Evolutionary conservation across 2,888 invertebrate species (phyloP).

Genomic region (Norana najaformis): DNA sequence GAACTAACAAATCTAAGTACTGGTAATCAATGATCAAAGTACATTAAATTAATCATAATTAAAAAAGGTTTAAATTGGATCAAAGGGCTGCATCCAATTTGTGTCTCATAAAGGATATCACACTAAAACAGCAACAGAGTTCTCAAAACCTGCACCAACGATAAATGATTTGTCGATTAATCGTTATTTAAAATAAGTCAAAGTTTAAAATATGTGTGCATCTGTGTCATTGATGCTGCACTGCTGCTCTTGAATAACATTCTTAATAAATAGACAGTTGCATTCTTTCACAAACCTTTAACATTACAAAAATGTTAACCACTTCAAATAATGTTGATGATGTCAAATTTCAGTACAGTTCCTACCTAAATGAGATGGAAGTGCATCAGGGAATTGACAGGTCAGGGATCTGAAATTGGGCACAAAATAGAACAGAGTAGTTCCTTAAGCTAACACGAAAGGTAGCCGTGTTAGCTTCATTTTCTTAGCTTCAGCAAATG

Average conservation of each 20-base stretch:
- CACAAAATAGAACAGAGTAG: neutral
- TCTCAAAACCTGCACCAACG: neutral
- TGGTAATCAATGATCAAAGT: neutral
- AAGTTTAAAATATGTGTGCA: neutral
- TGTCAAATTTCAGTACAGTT: neutral
- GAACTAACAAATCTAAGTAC: neutral
- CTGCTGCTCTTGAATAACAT: too few relatives aligned
- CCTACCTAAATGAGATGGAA: neutral
- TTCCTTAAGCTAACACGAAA: neutral
- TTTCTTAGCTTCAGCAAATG: neutral
- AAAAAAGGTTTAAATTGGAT: neutral
- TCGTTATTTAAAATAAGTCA: neutral
- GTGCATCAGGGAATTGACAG: neutral
- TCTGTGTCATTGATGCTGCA: too few relatives aligned
- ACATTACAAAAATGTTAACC: neutral
- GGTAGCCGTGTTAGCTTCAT: neutral
- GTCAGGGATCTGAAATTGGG: neutral
- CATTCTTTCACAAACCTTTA: too few relatives aligned
- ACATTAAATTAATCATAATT: conserved; percentile 1
- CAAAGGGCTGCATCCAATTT: neutral
- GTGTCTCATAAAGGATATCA: neutral
- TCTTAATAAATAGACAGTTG: too few relatives aligned
- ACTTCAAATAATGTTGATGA: neutral
- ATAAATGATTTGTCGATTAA: neutral
- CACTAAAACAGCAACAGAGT: neutral